A percentile compares a stretch with the other conserved stretches of the same genome.
Conservation (phyloP, 2,797 vertebrate genomes). For the Bovichtus variegatus region DNA sequence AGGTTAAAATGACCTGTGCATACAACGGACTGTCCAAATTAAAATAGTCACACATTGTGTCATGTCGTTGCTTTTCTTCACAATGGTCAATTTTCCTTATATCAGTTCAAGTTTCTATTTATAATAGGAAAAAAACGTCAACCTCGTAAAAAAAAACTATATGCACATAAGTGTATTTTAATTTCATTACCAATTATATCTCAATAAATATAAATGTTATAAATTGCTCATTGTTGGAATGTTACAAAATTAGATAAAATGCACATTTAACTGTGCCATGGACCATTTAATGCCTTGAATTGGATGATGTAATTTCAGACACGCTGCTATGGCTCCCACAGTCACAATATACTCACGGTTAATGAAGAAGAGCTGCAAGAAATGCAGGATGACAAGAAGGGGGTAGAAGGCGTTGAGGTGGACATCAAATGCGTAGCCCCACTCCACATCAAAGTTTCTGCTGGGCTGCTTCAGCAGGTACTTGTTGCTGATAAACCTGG, state of each 20-base stretch:
- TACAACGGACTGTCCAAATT: background rate
- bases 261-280: background rate
- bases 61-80: background rate
- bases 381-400: slow-evolving; percentile 96
- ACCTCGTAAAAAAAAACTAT: background rate
- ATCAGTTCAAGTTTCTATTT: background rate
- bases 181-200: background rate
- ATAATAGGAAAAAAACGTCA: background rate
- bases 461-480: slow-evolving; percentile 93
- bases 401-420: slow-evolving; percentile 99
- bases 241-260: background rate
- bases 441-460: slow-evolving; percentile 95
- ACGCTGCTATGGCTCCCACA: background rate
- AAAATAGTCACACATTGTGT: background rate
- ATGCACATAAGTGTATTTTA: background rate
- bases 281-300: background rate
- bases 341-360: slow-evolving; percentile 89
- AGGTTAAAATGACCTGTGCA: background rate
- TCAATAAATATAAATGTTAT: background rate
- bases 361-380: slow-evolving; percentile 98
- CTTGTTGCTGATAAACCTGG: slow-evolving; percentile 94
- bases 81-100: background rate
- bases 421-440: slow-evolving; percentile 98
- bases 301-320: background rate
- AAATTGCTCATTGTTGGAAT: background rate